Evolutionary conservation across 2,888 invertebrate species (phyloP).

Genomic region (Sycophila texana): DNA sequence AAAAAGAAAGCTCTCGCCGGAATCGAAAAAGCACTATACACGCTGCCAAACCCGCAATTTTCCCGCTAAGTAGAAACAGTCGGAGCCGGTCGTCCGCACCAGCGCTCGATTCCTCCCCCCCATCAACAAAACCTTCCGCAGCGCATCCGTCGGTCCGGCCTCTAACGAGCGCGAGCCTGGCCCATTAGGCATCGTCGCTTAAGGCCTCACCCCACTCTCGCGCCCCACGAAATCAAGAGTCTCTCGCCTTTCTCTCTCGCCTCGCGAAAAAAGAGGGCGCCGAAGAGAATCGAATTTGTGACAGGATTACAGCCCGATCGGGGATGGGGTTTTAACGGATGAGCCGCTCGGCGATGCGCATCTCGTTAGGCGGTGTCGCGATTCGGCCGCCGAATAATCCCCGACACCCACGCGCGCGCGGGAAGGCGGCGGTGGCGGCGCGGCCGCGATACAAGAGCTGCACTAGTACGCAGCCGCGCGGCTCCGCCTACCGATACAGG

Average conservation of each 20-base stretch:
- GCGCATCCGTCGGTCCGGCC: too few species aligned
- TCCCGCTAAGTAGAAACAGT: conserved; percentile 2
- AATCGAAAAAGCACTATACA: too few species aligned
- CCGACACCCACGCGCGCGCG: background rate
- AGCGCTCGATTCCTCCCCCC: too few species aligned
- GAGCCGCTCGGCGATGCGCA: conserved; percentile 65
- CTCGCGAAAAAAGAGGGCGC: background rate
- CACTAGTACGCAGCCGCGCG: conserved; percentile 30
- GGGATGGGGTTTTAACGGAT: conserved; percentile 63
- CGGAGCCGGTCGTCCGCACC: conserved; percentile 1
- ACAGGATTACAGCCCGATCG: background rate
- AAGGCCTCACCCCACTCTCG: background rate
- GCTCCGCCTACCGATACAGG: conserved; percentile 46
- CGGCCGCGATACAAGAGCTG: conserved; percentile 12
- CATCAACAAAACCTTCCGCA: too few species aligned
- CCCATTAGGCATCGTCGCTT: too few species aligned
- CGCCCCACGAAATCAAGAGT: background rate
- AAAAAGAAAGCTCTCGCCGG: too few species aligned
- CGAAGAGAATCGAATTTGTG: conserved; percentile 26
- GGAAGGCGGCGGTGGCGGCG: conserved; percentile 26
- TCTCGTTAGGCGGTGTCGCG: conserved; percentile 65
- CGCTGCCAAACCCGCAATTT: too few species aligned
- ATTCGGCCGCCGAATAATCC: conserved; percentile 30
- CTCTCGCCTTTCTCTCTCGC: too few species aligned
- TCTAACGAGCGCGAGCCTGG: too few species aligned